These are phyloP conservation scores for Ginglymostoma cirratum DNA, from an alignment of 2,113 vertebrate species.

Conservation along the genomic window DNA sequence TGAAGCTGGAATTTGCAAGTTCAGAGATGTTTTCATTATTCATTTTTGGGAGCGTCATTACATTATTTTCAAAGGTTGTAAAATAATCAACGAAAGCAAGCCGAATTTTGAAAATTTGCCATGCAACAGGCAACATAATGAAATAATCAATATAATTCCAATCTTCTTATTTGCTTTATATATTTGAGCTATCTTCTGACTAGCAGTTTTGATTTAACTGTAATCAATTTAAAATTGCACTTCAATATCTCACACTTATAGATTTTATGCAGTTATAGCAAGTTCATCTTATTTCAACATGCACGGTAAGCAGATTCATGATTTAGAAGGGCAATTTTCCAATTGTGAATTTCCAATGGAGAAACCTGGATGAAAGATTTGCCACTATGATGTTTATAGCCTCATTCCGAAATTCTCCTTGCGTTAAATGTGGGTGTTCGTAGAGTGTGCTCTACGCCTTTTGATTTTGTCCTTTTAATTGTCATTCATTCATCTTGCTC, in stretches of 20 bases:
- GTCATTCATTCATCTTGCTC: not conserved
- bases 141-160: not conserved
- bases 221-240: not conserved
- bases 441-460: too few species aligned
- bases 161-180: not conserved
- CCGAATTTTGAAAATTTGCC: not conserved
- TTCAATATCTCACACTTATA: not conserved
- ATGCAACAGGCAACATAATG: not conserved
- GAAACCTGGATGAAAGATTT: not conserved
- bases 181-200: not conserved
- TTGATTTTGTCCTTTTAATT: not conserved
- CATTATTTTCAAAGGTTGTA: not conserved
- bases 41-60: not conserved
- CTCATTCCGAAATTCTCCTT: not conserved
- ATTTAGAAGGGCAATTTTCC: not conserved
- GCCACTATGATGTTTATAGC: not conserved
- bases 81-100: not conserved
- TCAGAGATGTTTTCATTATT: not conserved
- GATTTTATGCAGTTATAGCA: not conserved
- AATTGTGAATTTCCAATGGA: not conserved
- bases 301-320: not conserved
- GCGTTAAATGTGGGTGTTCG: not conserved
- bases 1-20: not conserved
- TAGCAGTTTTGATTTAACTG: not conserved
- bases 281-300: not conserved